Evolutionary conservation across 2,113 vertebrate genomes (phyloP).

Genomic region (Barbus barbus): DNA sequence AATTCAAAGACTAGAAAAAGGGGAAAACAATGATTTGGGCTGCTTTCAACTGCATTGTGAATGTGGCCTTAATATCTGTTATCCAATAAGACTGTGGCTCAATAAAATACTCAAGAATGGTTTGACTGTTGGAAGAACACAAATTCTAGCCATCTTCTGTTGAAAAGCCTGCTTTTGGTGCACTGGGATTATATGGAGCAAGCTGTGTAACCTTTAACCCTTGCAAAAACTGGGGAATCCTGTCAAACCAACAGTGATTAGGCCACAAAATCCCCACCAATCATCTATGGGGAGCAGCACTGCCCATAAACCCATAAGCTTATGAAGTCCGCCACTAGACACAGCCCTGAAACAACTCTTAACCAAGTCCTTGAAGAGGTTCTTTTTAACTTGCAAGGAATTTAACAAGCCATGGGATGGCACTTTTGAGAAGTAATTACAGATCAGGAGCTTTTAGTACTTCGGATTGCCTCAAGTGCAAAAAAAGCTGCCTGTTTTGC

Average conservation of each 20-base stretch:
- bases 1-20: background rate
- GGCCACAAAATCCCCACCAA: slow-evolving; percentile 69
- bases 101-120: background rate
- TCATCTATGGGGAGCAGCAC: slow-evolving; percentile 62
- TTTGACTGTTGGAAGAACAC: background rate
- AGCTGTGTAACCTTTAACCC: slow-evolving; percentile 25
- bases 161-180: background rate
- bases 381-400: slow-evolving; percentile 63
- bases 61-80: background rate
- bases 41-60: background rate
- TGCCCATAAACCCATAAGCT: slow-evolving; percentile 64
- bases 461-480: slow-evolving; percentile 47
- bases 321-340: slow-evolving; percentile 70
- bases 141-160: background rate
- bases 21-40: background rate
- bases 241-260: slow-evolving; percentile 64
- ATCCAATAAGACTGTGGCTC: background rate
- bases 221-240: slow-evolving; percentile 57
- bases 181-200: slow-evolving; percentile 8
- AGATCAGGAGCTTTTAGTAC: slow-evolving; percentile 58
- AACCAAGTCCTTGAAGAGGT: slow-evolving; percentile 62
- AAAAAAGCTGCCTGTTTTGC: slow-evolving; percentile 49
- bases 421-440: slow-evolving; percentile 70
- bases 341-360: slow-evolving; percentile 69
- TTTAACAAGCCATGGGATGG: slow-evolving; percentile 65